Conservation (phyloP, 2,888 invertebrate genomes). For the Leucophenga maculata region DNA sequence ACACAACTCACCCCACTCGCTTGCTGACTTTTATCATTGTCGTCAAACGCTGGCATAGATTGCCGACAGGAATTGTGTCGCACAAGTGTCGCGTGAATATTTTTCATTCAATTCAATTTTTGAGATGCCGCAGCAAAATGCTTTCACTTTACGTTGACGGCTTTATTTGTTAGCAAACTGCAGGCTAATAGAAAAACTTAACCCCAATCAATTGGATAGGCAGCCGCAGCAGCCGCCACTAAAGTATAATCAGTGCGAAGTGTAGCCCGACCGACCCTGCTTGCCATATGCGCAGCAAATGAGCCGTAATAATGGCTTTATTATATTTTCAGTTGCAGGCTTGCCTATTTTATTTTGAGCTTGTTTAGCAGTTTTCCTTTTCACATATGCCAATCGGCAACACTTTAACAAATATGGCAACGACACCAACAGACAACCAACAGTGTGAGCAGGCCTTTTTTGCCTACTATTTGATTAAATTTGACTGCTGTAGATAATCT, state of each 20-base stretch:
- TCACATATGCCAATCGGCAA: slow-evolving; percentile 16
- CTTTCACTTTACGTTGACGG: not conserved
- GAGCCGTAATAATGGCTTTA: slow-evolving; percentile 57
- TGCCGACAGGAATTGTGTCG: not conserved
- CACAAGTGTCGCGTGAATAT: not conserved
- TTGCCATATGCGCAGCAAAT: slow-evolving; percentile 42
- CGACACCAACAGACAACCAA: not conserved
- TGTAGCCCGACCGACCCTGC: too few species aligned
- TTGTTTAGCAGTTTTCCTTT: not conserved
- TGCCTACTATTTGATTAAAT: slow-evolving; percentile 20
- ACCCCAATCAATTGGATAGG: not conserved
- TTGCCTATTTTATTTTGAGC: not conserved
- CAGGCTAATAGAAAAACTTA: not conserved
- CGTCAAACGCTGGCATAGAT: not conserved
- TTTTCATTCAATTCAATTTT: slow-evolving; percentile 1
- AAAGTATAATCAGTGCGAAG: too few species aligned
- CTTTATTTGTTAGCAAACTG: too few species aligned
- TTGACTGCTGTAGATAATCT: slow-evolving; percentile 26
- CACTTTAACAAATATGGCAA: not conserved
- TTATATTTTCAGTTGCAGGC: slow-evolving; percentile 34
- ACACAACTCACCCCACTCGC: not conserved
- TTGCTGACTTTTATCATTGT: not conserved
- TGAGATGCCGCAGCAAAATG: not conserved
- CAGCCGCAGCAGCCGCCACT: too few species aligned
- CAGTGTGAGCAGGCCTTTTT: not conserved